phyloP scores from a whole-genome alignment of 2,888 invertebrate species.

The Coecobrya sp. region DNA sequence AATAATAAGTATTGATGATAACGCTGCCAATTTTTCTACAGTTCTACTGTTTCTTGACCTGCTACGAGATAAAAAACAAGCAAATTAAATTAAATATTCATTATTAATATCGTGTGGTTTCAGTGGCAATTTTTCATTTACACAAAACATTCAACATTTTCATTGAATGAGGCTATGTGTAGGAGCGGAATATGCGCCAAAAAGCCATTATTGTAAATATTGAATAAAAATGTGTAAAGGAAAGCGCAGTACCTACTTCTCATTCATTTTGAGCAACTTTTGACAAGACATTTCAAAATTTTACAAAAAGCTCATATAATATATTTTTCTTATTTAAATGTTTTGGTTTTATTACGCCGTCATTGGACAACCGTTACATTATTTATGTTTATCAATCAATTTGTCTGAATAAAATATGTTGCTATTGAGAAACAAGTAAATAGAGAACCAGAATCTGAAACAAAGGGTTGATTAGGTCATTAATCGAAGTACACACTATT shows the following conservation, averaged over 20 bases:
- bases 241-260: neutral
- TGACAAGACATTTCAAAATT: constrained; percentile 4
- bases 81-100: constrained; percentile 49
- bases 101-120: constrained; percentile 11
- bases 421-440: no score
- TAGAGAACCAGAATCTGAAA: neutral
- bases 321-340: neutral
- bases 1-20: neutral
- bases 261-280: constrained; percentile 10
- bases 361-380: no score
- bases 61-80: constrained; percentile 24
- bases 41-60: constrained; percentile 15
- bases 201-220: neutral
- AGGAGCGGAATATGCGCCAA: neutral
- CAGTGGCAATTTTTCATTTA: neutral
- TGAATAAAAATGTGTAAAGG: neutral
- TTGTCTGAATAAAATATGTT: no score
- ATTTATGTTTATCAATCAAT: no score
- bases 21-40: constrained; percentile 39
- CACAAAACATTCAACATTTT: neutral
- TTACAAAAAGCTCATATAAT: neutral
- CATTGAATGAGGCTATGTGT: neutral
- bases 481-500: constrained; percentile 47
- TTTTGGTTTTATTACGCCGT: neutral
- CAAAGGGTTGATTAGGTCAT: constrained; percentile 74